phyloP scores from a whole-genome alignment of 2,888 invertebrate genomes.

The Alloplasta piceator region DNA sequence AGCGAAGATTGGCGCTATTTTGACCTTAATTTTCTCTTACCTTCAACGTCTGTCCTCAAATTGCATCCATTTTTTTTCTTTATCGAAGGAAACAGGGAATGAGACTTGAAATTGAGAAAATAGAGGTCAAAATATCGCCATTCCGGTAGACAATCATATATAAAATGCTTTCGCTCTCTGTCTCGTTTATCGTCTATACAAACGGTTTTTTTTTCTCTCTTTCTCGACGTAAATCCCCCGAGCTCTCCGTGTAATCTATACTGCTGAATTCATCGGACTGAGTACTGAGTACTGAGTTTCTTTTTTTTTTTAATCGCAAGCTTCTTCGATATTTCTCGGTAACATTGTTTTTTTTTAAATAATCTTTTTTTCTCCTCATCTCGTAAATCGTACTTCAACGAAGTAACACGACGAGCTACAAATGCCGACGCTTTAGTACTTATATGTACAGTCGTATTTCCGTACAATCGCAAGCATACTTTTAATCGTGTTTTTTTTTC shows the following conservation, averaged over 20 bases:
- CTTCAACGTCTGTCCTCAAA: too few relatives aligned
- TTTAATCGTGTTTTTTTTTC: not conserved
- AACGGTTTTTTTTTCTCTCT: conserved; percentile 9
- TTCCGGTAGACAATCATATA: conserved; percentile 12
- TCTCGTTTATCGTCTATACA: conserved; percentile 14
- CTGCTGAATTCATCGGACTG: not conserved
- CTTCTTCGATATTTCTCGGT: too few relatives aligned
- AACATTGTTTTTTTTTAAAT: not conserved
- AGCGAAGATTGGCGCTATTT: not conserved
- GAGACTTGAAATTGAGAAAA: too few relatives aligned
- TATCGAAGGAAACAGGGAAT: too few relatives aligned
- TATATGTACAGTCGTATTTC: conserved; percentile 56
- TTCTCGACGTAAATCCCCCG: conserved; percentile 5
- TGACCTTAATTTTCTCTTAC: too few relatives aligned
- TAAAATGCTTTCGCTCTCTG: conserved; percentile 26
- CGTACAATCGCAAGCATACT: conserved; percentile 51
- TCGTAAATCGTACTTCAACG: not conserved
- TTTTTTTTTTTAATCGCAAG: too few relatives aligned
- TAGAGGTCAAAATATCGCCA: too few relatives aligned
- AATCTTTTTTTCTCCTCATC: too few relatives aligned
- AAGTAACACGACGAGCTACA: not conserved
- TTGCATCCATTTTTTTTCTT: too few relatives aligned
- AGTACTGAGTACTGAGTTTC: not conserved
- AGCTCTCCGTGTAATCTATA: conserved; percentile 20
- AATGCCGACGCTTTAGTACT: conserved; percentile 9